These are phyloP conservation scores for Geotrupes spiniger DNA, from an alignment of 2,888 invertebrate genomes.

Conservation along the genomic window DNA sequence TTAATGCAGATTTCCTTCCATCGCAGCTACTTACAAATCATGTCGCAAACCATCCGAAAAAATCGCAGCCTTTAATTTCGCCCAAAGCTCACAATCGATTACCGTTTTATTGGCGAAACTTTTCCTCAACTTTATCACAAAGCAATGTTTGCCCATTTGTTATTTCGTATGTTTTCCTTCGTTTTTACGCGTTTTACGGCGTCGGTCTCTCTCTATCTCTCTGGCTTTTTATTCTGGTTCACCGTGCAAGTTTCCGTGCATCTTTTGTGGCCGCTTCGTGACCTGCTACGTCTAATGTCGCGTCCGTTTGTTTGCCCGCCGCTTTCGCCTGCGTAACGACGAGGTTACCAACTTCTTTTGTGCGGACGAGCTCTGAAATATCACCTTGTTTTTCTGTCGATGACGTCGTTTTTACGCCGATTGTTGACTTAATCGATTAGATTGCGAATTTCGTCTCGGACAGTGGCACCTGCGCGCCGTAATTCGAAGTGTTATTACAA, in stretches of 20 bases:
- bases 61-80: not conserved
- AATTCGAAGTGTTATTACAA: constrained; percentile 9
- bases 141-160: constrained; percentile 33
- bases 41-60: too few relatives aligned
- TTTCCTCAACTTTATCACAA: constrained; percentile 35
- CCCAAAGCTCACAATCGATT: not conserved
- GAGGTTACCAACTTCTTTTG: not conserved
- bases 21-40: too few relatives aligned
- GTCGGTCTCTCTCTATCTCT: constrained; percentile 8
- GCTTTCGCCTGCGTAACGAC: constrained; percentile 4
- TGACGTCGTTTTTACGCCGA: not conserved
- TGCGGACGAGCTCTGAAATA: not conserved
- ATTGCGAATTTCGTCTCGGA: not conserved
- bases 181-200: constrained; percentile 31
- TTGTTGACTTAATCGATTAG: constrained; percentile 1
- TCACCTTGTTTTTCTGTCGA: not conserved
- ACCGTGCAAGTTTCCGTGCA: constrained; percentile 30
- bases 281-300: constrained; percentile 10
- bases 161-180: constrained; percentile 29
- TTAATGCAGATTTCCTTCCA: too few relatives aligned
- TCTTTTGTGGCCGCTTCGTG: constrained; percentile 33
- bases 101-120: constrained; percentile 34
- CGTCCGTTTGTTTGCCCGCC: not conserved
- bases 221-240: constrained; percentile 18
- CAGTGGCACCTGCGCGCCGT: not conserved